These are phyloP conservation scores for Hestina assimilis DNA, from an alignment of 1,140 invertebrate species.

Conservation along the genomic window DNA sequence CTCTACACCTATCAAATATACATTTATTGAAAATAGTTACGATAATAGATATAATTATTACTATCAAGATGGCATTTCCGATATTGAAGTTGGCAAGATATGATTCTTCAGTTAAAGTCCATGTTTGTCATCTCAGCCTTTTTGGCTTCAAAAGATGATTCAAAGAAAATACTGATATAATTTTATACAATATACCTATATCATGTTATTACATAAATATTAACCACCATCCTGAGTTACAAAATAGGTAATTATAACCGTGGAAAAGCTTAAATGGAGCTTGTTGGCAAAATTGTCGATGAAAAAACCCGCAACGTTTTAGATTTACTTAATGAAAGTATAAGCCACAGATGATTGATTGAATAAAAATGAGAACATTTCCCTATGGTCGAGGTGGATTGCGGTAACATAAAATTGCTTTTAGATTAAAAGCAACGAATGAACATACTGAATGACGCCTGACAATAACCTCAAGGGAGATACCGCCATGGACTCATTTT, in stretches of 20 bases:
- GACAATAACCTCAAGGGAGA: conserved; percentile 18
- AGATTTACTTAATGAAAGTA: conserved; percentile 20
- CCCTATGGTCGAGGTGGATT: conserved; percentile 34
- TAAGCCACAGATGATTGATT: conserved; percentile 46
- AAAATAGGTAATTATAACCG: neutral
- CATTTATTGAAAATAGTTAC: no score
- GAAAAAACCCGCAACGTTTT: conserved; percentile 8
- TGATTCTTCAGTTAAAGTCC: no score
- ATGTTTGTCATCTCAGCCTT: no score
- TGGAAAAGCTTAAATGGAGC: neutral
- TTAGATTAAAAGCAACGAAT: conserved; percentile 62
- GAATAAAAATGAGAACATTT: conserved; percentile 42
- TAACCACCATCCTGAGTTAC: no score
- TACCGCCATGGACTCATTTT: conserved; percentile 22
- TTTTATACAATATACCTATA: no score
- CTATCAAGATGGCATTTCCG: no score
- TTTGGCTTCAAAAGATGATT: no score
- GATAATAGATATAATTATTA: no score
- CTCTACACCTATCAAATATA: no score
- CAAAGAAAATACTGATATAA: no score
- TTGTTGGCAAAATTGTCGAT: conserved; percentile 5
- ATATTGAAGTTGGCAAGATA: no score
- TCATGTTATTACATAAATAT: no score
- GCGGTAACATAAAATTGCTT: conserved; percentile 62
- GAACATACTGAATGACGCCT: conserved; percentile 35